Conservation (phyloP, 2,797 vertebrate genomes). For the Rhabdophis nuchalis region DNA sequence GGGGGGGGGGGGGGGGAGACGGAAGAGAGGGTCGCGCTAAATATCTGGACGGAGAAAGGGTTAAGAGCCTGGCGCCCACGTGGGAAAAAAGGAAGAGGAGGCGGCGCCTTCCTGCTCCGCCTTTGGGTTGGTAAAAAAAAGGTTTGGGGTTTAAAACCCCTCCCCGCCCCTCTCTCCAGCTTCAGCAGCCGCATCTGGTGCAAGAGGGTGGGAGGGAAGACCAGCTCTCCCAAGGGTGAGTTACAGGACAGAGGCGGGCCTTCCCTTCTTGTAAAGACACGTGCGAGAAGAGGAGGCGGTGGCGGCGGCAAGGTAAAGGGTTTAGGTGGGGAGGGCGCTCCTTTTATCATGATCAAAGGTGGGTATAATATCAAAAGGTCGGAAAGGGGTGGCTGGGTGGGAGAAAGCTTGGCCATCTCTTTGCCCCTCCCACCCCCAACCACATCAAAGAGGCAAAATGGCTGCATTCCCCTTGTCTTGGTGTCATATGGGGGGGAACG, state of each 20-base stretch:
- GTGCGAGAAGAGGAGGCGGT: not conserved
- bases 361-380: not conserved
- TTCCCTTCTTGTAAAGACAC: not conserved
- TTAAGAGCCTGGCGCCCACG: constrained; percentile 11
- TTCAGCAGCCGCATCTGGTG: constrained; percentile 5
- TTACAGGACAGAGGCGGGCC: not conserved
- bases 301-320: not conserved
- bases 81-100: constrained; percentile 37
- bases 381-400: not conserved
- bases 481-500: constrained; percentile 4
- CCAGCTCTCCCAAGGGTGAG: constrained; percentile 23
- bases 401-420: not conserved
- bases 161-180: not conserved
- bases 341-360: not conserved
- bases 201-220: constrained; percentile 6
- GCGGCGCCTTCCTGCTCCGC: constrained; percentile 37
- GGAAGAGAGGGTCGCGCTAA: no score
- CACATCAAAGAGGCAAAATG: constrained; percentile 42
- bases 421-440: constrained; percentile 34
- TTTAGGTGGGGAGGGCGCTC: not conserved
- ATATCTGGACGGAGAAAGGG: not conserved
- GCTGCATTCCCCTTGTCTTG: constrained; percentile 36
- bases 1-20: not conserved
- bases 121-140: not conserved
- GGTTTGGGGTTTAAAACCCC: not conserved